phyloP scores from a whole-genome alignment of 2,113 vertebrate genomes.

The Sceloporus tristichus region DNA sequence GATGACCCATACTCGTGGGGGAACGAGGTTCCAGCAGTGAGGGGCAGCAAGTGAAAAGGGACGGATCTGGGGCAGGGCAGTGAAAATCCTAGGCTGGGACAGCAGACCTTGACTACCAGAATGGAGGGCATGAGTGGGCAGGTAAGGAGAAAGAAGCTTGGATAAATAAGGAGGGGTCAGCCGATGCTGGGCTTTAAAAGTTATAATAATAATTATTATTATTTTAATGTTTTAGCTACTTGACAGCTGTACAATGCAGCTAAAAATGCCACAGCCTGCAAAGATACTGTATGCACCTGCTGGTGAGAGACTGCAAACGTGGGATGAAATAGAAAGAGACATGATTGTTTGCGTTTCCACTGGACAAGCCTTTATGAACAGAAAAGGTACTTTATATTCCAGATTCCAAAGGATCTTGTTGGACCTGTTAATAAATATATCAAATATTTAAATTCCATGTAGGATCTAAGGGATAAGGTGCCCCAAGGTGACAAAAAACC shows the following conservation, averaged over 20 bases:
- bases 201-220: background rate
- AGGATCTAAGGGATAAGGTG: background rate
- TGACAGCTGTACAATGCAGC: slow-evolving; percentile 46
- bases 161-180: too few species aligned
- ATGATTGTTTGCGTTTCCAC: slow-evolving; percentile 63
- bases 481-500: background rate
- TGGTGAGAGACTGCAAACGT: slow-evolving; percentile 38
- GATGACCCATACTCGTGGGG: too few species aligned
- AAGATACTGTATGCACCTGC: slow-evolving; percentile 29
- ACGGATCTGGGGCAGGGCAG: too few species aligned
- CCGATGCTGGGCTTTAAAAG: too few species aligned
- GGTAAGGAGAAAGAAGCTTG: too few species aligned
- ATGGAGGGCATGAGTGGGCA: too few species aligned
- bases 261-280: slow-evolving; percentile 61
- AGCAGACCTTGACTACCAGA: too few species aligned
- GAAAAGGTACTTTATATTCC: slow-evolving; percentile 56
- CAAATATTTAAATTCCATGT: background rate
- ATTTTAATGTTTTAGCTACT: slow-evolving; percentile 61
- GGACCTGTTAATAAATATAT: background rate
- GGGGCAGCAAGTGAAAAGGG: too few species aligned
- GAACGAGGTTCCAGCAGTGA: too few species aligned
- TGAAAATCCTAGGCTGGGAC: too few species aligned
- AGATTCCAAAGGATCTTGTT: background rate
- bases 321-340: slow-evolving; percentile 59
- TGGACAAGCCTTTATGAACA: slow-evolving; percentile 56